A percentile compares a stretch with the other conserved stretches of the same genome.
Evolutionary conservation across 2,797 vertebrate genomes (phyloP).

Genomic region (Hemitrygon akajei): DNA sequence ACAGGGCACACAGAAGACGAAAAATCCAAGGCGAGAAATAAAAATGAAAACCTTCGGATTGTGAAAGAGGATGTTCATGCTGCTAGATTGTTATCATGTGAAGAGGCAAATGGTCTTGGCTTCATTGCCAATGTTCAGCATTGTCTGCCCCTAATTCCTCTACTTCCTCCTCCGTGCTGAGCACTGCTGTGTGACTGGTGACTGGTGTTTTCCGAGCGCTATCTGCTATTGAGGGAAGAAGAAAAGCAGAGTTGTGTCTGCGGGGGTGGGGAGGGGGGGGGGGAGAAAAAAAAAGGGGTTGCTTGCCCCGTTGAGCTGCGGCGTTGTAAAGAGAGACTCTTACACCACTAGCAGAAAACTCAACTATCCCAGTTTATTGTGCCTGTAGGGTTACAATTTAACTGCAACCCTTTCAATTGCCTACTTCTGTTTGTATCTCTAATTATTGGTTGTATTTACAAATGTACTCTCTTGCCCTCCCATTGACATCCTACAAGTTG

Average conservation of each 20-base stretch:
- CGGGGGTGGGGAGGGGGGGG: neutral
- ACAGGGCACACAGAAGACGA: conserved; percentile 56
- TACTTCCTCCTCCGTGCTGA: conserved; percentile 19
- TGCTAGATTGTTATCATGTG: conserved; percentile 42
- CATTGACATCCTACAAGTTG: neutral
- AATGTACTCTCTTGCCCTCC: conserved; percentile 24
- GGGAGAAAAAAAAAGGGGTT: neutral
- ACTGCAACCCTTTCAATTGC: conserved; percentile 7
- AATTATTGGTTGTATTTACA: conserved; percentile 25
- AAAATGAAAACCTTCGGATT: conserved; percentile 48
- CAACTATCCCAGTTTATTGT: neutral
- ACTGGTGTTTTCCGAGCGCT: neutral
- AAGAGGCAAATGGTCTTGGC: conserved; percentile 19
- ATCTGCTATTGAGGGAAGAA: conserved; percentile 19
- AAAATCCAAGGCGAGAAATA: conserved; percentile 47
- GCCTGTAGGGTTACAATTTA: conserved; percentile 19
- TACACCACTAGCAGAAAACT: neutral
- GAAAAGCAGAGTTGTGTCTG: conserved; percentile 23
- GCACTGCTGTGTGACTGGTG: conserved; percentile 15
- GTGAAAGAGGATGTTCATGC: conserved; percentile 62
- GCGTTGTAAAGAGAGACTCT: neutral
- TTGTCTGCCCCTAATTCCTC: conserved; percentile 18
- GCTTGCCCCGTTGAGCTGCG: neutral
- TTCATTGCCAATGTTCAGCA: conserved; percentile 8
- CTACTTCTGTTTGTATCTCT: conserved; percentile 1